Conservation (phyloP, 2,113 vertebrate species). For the Paraplagusia blochii region DNA sequence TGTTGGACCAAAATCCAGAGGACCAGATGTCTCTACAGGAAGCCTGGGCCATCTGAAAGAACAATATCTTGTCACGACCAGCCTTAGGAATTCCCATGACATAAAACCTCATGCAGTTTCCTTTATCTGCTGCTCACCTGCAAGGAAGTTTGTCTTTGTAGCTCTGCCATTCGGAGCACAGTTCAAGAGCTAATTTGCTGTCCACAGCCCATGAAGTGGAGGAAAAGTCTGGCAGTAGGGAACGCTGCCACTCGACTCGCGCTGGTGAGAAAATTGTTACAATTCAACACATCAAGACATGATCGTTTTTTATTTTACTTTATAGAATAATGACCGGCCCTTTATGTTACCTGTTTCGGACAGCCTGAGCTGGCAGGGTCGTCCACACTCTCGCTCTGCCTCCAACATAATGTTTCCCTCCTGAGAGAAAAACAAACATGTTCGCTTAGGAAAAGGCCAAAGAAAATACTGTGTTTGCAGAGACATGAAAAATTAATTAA, state of each 20-base stretch:
- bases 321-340: neutral
- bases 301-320: neutral
- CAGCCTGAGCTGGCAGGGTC: conserved; percentile 84
- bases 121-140: conserved; percentile 74
- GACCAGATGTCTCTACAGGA: conserved; percentile 72
- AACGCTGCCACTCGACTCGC: conserved; percentile 83
- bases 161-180: conserved; percentile 86
- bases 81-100: neutral
- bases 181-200: conserved; percentile 82
- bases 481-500: no score
- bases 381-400: conserved; percentile 82
- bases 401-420: conserved; percentile 83
- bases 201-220: conserved; percentile 83
- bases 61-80: neutral
- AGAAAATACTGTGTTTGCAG: no score
- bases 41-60: conserved; percentile 80
- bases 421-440: conserved; percentile 49
- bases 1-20: conserved; percentile 86
- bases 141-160: conserved; percentile 79
- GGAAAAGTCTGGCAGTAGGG: conserved; percentile 80
- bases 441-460: neutral
- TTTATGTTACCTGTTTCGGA: conserved; percentile 82
- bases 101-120: neutral
- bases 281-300: neutral
- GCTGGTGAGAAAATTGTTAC: conserved; percentile 74